Evolutionary conservation across 2,797 vertebrate genomes (phyloP), one percentile per base, ranked within the genome.

Genomic region (Anas georgica): DNA sequence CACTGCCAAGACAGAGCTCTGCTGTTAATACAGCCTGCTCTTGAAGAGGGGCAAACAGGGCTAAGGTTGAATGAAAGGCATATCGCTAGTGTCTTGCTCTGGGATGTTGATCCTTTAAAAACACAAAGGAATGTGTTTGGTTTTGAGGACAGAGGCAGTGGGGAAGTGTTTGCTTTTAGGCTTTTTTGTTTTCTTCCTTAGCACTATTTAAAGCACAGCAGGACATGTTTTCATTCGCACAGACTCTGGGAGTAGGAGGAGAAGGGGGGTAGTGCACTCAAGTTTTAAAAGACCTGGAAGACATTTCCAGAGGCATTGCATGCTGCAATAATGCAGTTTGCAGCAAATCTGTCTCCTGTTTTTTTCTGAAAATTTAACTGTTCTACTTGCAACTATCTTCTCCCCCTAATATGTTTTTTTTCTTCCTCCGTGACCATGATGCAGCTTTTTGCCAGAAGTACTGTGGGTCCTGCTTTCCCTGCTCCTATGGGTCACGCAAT

Each of bases 111-210:
- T 83, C 69, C 5, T 90, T 84, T 17, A 70, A 88, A 90, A 84
- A 6, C n/a, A 41, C 28, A 77, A 68, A 10, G 3, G 29, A 86
- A 76, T 28, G 41, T 43, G 10, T 85, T 81, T 79, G 72, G 39
- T 93, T 93, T 92, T 89, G 54, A 89, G 72, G 41, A 58, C 48
- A 95, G 88, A 85, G 26, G 18, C 29, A 48, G 41, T 20, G 26
- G 23, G 17, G 58, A 74, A 28, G 10, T 60, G 20, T 77, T 84
- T 90, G 17, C 11, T 31, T 79, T 91, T 29, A 35, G 31, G 9
- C 8, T 50, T 86, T 76, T 17, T 1, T 5, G 17, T 72, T 91
- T 89, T 85, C 37, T 62, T 83, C 35, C 54, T 85, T 81, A 70
- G 15, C 43, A 56, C 48, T 80, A 63, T 82, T 94, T 94, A 81